Conservation (phyloP, 2,113 vertebrate species). For the Myocastor coypus region DNA sequence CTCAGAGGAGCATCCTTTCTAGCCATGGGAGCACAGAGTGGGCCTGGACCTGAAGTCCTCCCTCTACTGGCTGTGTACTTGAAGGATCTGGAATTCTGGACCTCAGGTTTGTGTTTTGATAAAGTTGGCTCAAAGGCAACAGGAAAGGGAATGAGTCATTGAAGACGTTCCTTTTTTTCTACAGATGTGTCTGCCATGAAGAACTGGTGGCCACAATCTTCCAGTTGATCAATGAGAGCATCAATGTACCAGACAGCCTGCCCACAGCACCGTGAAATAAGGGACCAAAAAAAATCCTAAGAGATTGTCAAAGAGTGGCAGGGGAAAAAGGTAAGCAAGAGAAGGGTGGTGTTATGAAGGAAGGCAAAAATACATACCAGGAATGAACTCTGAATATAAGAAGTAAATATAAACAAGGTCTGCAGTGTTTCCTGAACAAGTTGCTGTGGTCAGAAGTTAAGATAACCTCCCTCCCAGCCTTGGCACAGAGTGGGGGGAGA, state of each 20-base stretch:
- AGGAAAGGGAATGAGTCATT: neutral
- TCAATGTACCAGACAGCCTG: neutral
- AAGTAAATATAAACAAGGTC: neutral
- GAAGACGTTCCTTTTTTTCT: neutral
- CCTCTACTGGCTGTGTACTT: neutral
- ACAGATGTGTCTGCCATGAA: neutral
- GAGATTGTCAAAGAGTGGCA: neutral
- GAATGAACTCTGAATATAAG: constrained; percentile 16
- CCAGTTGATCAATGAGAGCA: neutral
- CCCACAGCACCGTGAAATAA: neutral
- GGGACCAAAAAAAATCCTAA: neutral
- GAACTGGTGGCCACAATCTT: neutral
- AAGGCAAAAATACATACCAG: neutral
- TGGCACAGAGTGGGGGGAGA: neutral
- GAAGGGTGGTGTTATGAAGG: neutral
- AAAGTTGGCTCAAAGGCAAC: neutral
- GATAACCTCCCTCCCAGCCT: neutral
- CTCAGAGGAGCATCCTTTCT: neutral
- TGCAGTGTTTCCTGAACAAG: neutral
- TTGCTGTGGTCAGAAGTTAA: neutral
- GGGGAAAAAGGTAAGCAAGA: neutral
- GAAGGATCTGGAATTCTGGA: constrained; percentile 17
- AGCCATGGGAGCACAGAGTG: constrained; percentile 2
- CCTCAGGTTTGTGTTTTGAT: constrained; percentile 32
- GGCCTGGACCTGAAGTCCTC: neutral